A percentile compares a stretch with the other conserved stretches of the same genome.
These are phyloP conservation scores for Plemyria rubiginata DNA, from an alignment of 2,888 invertebrate species.

Conservation along the genomic window DNA sequence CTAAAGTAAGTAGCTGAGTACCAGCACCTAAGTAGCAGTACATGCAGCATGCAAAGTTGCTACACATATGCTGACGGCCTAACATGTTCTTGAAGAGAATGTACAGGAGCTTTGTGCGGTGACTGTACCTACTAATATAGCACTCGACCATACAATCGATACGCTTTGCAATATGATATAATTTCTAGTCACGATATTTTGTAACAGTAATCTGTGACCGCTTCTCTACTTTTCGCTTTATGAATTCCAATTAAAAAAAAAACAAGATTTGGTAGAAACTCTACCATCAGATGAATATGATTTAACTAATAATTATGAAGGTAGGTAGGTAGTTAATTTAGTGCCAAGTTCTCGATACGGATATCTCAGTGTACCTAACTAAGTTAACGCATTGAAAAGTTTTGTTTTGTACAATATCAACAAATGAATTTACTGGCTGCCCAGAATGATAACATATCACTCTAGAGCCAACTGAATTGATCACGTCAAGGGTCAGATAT, in stretches of 20 bases:
- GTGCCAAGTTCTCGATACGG: not conserved
- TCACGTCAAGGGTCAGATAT: not conserved
- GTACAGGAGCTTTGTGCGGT: not conserved
- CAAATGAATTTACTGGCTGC: too few relatives aligned
- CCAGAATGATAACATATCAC: too few relatives aligned
- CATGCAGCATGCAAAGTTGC: too few relatives aligned
- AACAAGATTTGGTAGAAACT: not conserved
- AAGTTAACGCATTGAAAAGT: not conserved
- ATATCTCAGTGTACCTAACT: not conserved
- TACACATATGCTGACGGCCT: too few relatives aligned
- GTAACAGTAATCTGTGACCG: constrained; percentile 45
- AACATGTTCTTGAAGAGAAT: too few relatives aligned
- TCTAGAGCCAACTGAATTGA: not conserved
- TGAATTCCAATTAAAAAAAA: not conserved
- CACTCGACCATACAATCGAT: constrained; percentile 46
- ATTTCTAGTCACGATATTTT: constrained; percentile 40
- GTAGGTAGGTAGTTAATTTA: not conserved
- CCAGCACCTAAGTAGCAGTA: too few relatives aligned
- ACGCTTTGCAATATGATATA: constrained; percentile 40
- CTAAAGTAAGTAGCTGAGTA: not conserved
- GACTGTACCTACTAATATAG: constrained; percentile 14
- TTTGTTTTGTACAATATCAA: too few relatives aligned
- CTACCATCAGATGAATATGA: not conserved
- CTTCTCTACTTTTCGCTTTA: constrained; percentile 19
- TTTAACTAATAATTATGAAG: not conserved